Percentiles rank a stretch among this genome's conserved stretches.
Conservation (phyloP, 2,113 vertebrate genomes). For the Ptilonorhynchus violaceus region DNA sequence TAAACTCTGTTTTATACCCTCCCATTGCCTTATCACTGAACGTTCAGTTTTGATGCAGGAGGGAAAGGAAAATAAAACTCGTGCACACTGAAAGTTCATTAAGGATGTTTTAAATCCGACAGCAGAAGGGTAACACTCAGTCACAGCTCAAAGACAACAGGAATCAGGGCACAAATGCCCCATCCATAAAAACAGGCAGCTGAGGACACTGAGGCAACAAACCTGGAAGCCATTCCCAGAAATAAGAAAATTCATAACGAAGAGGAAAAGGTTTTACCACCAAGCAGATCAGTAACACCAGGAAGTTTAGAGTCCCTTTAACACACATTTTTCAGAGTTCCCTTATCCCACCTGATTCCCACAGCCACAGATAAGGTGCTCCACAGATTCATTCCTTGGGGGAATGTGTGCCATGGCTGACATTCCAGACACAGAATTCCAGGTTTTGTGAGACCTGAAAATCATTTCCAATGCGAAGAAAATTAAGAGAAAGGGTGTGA, state of each 20-base stretch:
- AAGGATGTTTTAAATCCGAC: not conserved
- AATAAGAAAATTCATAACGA: not conserved
- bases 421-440: not conserved
- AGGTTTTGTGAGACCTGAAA: not conserved
- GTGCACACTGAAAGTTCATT: accelerated
- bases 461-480: not conserved
- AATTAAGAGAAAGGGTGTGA: not conserved
- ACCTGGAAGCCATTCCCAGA: not conserved
- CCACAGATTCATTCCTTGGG: too few species aligned
- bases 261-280: not conserved
- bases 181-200: not conserved
- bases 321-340: not conserved
- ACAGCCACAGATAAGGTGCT: accelerated
- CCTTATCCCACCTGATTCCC: not conserved
- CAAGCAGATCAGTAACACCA: not conserved
- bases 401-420: not conserved
- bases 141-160: accelerated
- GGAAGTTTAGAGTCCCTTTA: not conserved
- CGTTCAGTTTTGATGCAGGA: not conserved
- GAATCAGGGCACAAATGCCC: not conserved
- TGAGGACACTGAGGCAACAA: not conserved
- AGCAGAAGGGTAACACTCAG: not conserved
- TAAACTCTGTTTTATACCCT: not conserved
- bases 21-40: not conserved
- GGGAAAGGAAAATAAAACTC: not conserved